A percentile compares a stretch with the other conserved stretches of the same genome.
phyloP scores from a whole-genome alignment of 2,888 invertebrate species.

The Eupithecia subumbrata region DNA sequence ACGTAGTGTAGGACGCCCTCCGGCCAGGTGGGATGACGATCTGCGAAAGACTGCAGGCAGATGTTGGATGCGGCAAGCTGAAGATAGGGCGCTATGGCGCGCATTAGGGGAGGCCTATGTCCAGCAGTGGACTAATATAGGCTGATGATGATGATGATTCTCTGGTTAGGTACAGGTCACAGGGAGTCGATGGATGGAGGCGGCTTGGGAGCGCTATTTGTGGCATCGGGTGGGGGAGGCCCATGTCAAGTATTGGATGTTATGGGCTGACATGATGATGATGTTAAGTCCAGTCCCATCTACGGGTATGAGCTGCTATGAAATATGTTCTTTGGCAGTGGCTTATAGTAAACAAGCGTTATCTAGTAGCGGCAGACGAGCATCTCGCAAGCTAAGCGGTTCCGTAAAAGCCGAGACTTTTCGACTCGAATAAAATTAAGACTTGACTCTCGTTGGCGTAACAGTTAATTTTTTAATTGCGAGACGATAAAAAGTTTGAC shows the following conservation, averaged over 20 bases:
- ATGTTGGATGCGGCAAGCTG: too few species aligned
- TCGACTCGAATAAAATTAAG: conserved; percentile 42
- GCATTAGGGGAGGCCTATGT: too few species aligned
- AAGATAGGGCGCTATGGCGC: too few species aligned
- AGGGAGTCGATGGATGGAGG: too few species aligned
- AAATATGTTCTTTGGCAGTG: conserved; percentile 44
- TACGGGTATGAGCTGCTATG: conserved; percentile 6
- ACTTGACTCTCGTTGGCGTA: conserved; percentile 33
- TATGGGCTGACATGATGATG: neutral
- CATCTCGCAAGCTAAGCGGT: conserved; percentile 56
- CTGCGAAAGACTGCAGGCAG: too few species aligned
- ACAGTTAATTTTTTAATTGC: conserved; percentile 45
- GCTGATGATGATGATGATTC: too few species aligned
- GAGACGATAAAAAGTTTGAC: conserved; percentile 34
- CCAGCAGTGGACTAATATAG: too few species aligned
- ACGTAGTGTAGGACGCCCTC: too few species aligned
- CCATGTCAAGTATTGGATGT: neutral
- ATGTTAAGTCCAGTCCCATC: conserved; percentile 1
- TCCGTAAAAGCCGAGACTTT: conserved; percentile 43
- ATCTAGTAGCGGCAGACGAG: conserved; percentile 65
- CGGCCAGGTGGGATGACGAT: too few species aligned
- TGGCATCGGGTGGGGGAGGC: neutral
- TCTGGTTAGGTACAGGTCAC: too few species aligned
- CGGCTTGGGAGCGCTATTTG: too few species aligned
- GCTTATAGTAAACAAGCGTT: conserved; percentile 68